Evolutionary conservation across 2,113 vertebrate genomes (phyloP), one percentile per base, ranked within the genome.

Genomic region (Pterocles burchelli): DNA sequence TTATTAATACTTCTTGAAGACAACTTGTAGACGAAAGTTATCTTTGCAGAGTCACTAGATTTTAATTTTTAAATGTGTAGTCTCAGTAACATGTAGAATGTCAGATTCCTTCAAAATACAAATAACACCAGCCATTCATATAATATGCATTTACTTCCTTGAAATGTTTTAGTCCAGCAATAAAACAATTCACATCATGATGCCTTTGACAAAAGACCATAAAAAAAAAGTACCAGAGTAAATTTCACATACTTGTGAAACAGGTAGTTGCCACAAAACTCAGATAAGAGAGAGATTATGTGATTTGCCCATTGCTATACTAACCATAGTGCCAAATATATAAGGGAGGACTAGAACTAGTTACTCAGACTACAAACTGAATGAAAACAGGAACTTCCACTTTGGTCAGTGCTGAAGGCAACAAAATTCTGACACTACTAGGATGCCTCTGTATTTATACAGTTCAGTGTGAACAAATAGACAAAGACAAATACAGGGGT

Each of bases 1-100:
- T 89, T 92, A 85, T 88, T 91, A 96, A 75, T 83, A 90, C 61
- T 95, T 95, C 46, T 61, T 46, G 70, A 78, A 93, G 76, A 81
- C 57, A 59, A 78, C 11, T 36, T 49, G 46, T 48, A 92, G 77
- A 73, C 55, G 46, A 49, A 93, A 85, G 78, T 65, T 73, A 58
- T 88, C 59, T 93, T 85, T 93, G 41, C 77, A 91, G 25, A 74
- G 16, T 75, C 66, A 82, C 71, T 62, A 46, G 46, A 74, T 92
- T 58, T 91, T 66, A 43, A 43, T 80, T 76, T 94, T 94, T 75
- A 93, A 59, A 73, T 21, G 34, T 21, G 16, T 14, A 49, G 29
- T 63, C 62, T 86, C 34, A 71, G 85, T 36, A 34, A 49, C 18
- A 16, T 13, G 36, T 45, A 84, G 34, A 71, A 62, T 1, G 10